Base-by-base conservation (phyloP, 2,888 invertebrate genomes). In the Pyrocoelia pectoralis region DNA sequence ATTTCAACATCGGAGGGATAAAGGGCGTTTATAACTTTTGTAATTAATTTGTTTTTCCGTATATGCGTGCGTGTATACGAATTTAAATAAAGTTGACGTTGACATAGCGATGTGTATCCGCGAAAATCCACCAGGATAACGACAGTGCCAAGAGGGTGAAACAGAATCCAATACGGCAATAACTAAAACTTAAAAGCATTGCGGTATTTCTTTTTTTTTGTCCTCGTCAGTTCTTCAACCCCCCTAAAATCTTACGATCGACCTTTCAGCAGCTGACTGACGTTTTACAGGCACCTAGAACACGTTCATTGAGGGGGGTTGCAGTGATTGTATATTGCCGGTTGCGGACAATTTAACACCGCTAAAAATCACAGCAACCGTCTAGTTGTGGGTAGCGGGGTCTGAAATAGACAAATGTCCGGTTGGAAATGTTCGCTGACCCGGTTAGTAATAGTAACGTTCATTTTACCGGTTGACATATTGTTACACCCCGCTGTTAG, bases 371-470 rank as follows among this genome's bases (percentile, higher is more conserved):
- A 63, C 68, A 61, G 62, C 56, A 28, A 19, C 65, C 65, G 68
- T 69, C 68, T 61, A 67, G 62, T 67, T 68, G 69, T 48, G 69
- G 24, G 68, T 56, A 54, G 64, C 57, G 56, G 64, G 50, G 62
- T 62, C 58, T 68, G 71, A 71, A 71, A 68, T 69, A 71, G 71
- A 71, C 71, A 69, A 71, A 71, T 71, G 71, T 71, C 61, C 68
- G 71, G 68, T 68, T 67, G 63, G 68, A 66, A 69, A 62, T 67
- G 70, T 58, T 61, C 70, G 59, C 68, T 70, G 71, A 71, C 68
- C 71, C 68, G 60, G 54, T 46, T 51, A 65, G 63, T 66, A 69
- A 66, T 65, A 59, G 58, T 63, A 56, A 46, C 65, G 67, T 67
- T 63, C 62, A 64, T 67, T 66, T 62, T 56, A 54, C 64, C 58